A percentile compares a stretch with the other conserved stretches of the same genome.
Conservation (phyloP, 2,888 invertebrate genomes). For the Mimas tiliae region DNA sequence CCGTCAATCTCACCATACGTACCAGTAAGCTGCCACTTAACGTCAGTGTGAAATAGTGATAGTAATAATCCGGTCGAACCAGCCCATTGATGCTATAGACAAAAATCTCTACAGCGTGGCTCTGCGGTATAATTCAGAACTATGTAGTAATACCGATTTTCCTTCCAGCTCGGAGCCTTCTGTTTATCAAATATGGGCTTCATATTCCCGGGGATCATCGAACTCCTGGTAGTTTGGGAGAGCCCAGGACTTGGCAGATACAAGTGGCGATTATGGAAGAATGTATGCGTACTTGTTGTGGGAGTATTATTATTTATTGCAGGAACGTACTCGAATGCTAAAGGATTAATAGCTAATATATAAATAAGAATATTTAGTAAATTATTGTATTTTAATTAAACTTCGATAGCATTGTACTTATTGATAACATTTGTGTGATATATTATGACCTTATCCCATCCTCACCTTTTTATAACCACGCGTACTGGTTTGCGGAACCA, state of each 20-base stretch:
- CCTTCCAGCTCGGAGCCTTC: conserved; percentile 75
- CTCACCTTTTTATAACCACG: too few species aligned
- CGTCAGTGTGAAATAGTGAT: too few species aligned
- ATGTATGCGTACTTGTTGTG: conserved; percentile 56
- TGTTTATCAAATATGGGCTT: conserved; percentile 78
- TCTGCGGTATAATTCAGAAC: too few species aligned
- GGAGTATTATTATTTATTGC: conserved; percentile 67
- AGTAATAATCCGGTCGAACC: too few species aligned
- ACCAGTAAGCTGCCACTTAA: too few species aligned
- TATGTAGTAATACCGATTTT: too few species aligned
- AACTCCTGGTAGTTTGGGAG: conserved; percentile 72
- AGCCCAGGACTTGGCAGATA: conserved; percentile 65
- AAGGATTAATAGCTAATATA: conserved; percentile 62
- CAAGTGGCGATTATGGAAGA: conserved; percentile 72
- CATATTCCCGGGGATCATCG: conserved; percentile 74
- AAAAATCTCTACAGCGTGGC: too few species aligned
- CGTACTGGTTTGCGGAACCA: too few species aligned
- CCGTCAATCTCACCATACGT: too few species aligned
- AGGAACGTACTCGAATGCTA: conserved; percentile 71
- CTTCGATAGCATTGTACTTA: background rate
- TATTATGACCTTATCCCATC: too few species aligned
- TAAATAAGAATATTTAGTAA: conserved; percentile 32
- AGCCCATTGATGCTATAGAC: too few species aligned
- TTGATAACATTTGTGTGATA: too few species aligned
- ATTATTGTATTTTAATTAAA: background rate